A percentile compares a stretch with the other conserved stretches of the same genome.
These are phyloP conservation scores for Pissodes strobi DNA, from an alignment of 1,140 invertebrate genomes.

Conservation along the genomic window DNA sequence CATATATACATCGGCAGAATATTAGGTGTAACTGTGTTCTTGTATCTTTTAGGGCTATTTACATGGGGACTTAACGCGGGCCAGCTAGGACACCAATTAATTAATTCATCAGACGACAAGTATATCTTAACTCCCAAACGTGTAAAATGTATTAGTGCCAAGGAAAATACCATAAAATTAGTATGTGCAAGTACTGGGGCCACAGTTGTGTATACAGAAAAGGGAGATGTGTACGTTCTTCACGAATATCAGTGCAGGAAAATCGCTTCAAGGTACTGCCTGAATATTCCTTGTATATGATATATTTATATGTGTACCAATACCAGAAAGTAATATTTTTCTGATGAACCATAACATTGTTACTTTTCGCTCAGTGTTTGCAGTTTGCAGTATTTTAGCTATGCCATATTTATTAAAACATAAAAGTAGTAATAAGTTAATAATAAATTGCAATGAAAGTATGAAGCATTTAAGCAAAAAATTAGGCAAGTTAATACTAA, in stretches of 20 bases:
- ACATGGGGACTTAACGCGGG: constrained; percentile 24
- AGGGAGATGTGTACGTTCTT: constrained; percentile 71
- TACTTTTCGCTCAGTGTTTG: no score
- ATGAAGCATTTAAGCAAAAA: no score
- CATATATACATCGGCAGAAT: no score
- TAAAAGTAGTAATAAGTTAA: no score
- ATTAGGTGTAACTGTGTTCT: no score
- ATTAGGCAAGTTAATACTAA: no score
- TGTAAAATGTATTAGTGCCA: constrained; percentile 37
- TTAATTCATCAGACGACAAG: constrained; percentile 49
- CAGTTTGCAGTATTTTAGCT: no score
- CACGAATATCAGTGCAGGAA: constrained; percentile 72
- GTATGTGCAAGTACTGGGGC: constrained; percentile 71
- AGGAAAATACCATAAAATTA: constrained; percentile 40
- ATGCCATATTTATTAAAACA: no score
- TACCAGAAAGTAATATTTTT: no score
- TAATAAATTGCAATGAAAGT: no score
- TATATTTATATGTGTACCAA: no score
- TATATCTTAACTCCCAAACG: constrained; percentile 44
- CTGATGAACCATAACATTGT: no score
- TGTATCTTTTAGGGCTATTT: constrained; percentile 48
- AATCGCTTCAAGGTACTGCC: constrained; percentile 67
- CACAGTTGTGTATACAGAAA: constrained; percentile 66
- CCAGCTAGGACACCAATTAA: constrained; percentile 13
- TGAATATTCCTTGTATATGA: not conserved